phyloP scores from a whole-genome alignment of 2,797 vertebrate species.

The Apogon talboti region DNA sequence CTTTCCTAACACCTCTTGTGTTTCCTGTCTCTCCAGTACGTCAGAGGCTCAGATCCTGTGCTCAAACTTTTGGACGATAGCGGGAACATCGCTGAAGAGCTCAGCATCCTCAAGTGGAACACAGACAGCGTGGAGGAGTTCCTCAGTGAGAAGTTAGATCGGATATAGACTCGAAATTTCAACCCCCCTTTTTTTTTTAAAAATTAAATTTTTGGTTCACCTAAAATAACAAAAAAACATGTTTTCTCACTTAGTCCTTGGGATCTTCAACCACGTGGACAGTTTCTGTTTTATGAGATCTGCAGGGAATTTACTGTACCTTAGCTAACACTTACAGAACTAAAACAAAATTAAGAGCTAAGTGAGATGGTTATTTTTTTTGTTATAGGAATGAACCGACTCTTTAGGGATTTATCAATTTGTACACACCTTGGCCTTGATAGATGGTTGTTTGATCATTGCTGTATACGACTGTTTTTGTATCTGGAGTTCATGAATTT shows the following conservation, averaged over 20 bases:
- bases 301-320: background rate
- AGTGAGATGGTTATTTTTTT: background rate
- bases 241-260: background rate
- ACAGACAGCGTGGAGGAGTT: slow-evolving; percentile 99
- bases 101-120: slow-evolving; percentile 99
- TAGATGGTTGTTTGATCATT: slow-evolving; percentile 40
- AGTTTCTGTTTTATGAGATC: background rate
- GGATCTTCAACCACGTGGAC: slow-evolving; percentile 8
- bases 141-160: slow-evolving; percentile 94
- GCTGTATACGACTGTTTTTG: slow-evolving; percentile 53
- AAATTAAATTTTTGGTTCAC: slow-evolving; percentile 13
- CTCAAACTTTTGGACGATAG: slow-evolving; percentile 97
- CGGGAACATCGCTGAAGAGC: slow-evolving; percentile 98
- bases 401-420: slow-evolving; percentile 46
- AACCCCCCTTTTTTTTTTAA: background rate
- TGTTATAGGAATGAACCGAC: slow-evolving; percentile 26
- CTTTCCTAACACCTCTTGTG: slow-evolving; percentile 24
- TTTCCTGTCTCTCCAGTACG: slow-evolving; percentile 84
- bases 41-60: slow-evolving; percentile 96
- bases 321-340: background rate
- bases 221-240: slow-evolving; percentile 16
- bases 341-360: background rate
- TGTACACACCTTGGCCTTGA: slow-evolving; percentile 53
- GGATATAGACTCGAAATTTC: slow-evolving; percentile 81
- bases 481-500: slow-evolving; percentile 37